These are phyloP conservation scores for Crotalus tigris DNA, from an alignment of 2,113 vertebrate genomes.

Conservation along the genomic window DNA sequence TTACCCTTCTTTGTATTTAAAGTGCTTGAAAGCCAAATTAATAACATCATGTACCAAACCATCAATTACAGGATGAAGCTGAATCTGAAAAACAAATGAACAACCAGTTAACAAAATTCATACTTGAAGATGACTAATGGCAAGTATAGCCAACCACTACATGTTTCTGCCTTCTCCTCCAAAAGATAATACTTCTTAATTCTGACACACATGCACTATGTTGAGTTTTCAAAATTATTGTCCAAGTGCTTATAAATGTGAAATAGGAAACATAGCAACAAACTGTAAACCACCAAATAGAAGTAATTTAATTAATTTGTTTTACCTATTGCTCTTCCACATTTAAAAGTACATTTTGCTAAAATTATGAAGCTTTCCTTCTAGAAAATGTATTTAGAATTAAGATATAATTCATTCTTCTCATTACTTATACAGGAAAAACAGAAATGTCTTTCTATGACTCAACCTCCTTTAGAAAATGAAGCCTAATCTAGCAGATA, in stretches of 20 bases:
- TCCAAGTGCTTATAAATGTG: background rate
- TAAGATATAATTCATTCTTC: background rate
- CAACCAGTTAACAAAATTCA: conserved; percentile 7
- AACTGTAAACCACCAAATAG: background rate
- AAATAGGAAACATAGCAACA: background rate
- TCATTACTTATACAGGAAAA: background rate
- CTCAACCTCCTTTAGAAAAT: background rate
- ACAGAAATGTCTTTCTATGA: background rate
- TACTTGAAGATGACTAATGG: background rate
- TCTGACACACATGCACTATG: background rate
- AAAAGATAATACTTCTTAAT: background rate
- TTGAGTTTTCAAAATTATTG: background rate
- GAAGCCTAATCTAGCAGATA: background rate
- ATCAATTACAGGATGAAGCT: conserved; percentile 95
- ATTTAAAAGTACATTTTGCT: background rate
- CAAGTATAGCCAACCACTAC: background rate
- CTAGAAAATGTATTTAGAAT: background rate
- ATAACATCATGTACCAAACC: conserved; percentile 95
- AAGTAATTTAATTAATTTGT: background rate
- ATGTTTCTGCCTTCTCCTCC: background rate
- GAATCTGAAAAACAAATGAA: conserved; percentile 79
- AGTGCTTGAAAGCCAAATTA: conserved; percentile 98
- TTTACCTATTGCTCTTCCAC: background rate
- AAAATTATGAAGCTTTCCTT: background rate
- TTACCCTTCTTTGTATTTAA: conserved; percentile 99